Evolutionary conservation across 1,140 invertebrate genomes (phyloP), one percentile per base, ranked within the genome.

Genomic region (Chironomus striatipennis): DNA sequence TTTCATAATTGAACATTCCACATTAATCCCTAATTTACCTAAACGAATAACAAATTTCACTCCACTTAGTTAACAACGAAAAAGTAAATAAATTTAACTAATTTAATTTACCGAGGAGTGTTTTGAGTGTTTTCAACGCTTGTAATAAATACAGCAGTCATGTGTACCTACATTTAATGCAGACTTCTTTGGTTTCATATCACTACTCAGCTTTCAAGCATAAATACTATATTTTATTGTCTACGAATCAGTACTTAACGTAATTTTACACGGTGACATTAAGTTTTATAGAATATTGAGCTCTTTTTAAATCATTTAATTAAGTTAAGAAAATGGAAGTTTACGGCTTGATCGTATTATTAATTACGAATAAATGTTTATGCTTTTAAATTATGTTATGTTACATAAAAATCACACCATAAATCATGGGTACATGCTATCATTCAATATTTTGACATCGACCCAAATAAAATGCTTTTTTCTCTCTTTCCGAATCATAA

Each of bases 351-450:
- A 34, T 34, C 24, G 5, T 34, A 34, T 34, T 34, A 34, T 34
- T 34, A 34, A 34, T 34, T 34, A 34, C 24, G 24, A 34, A 34
- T 34, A 34, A 34, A 34, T 34, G 24, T 34, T 34, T 34, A 34
- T 34, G 24, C 24, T 34, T 34, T 5, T 2, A 34, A 34, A 34
- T 34, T 34, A 34, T 34, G 47, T n/a, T n/a, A 15, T n/a, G n/a
- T 57, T 57, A 57, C 47, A 57, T 57, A 57, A 57, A 57, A 57
- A 57, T 57, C 47, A 57, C 47, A 57, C 47, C 47, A 57, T 57
- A 57, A 57, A 57, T 57, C 47, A 57, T 57, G 15, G n/a, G n/a
- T 57, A n/a, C 47, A 57, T 57, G 12, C 12, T 57, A 57, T 57
- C 47, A 57, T n/a, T 34, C 12, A 57, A 57, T 57, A 57, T 57